A percentile compares a stretch with the other conserved stretches of the same genome.
These are phyloP conservation scores for Beris morrisii DNA, from an alignment of 2,888 invertebrate species.

Conservation along the genomic window DNA sequence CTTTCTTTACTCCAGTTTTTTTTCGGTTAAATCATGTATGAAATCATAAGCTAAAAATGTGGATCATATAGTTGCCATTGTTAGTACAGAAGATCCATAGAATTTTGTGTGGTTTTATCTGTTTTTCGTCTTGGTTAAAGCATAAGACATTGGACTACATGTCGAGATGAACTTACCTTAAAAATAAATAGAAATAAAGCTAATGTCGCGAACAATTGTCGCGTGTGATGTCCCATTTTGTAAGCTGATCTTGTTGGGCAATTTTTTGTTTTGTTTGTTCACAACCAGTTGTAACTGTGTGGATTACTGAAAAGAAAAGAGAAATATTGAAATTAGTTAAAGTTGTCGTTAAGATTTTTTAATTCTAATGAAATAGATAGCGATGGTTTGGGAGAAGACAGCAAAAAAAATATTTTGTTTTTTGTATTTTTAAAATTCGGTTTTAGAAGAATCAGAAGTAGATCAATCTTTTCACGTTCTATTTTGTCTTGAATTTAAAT, in stretches of 20 bases:
- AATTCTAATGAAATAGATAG: too few relatives aligned
- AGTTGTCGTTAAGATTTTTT: slow-evolving; percentile 13
- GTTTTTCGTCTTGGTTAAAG: too few relatives aligned
- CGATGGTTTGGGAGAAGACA: too few relatives aligned
- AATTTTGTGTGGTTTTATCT: too few relatives aligned
- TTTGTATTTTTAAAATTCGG: too few relatives aligned
- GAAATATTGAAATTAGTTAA: slow-evolving; percentile 20
- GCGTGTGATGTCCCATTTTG: slow-evolving; percentile 54
- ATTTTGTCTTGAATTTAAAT: too few relatives aligned
- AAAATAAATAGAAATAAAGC: slow-evolving; percentile 53
- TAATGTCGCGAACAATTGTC: slow-evolving; percentile 51
- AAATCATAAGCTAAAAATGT: slow-evolving; percentile 4
- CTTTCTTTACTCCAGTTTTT: slow-evolving; percentile 1
- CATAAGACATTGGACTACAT: too few relatives aligned
- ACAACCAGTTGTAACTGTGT: slow-evolving; percentile 10
- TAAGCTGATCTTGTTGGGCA: slow-evolving; percentile 14
- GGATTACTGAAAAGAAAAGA: slow-evolving; percentile 23
- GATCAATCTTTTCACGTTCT: too few relatives aligned
- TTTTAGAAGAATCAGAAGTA: too few relatives aligned
- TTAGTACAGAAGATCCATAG: too few relatives aligned
- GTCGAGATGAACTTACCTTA: slow-evolving; percentile 49
- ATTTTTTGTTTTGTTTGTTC: slow-evolving; percentile 6
- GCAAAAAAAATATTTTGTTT: too few relatives aligned
- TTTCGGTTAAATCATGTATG: slow-evolving; percentile 2
- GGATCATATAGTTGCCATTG: background rate